A percentile compares a stretch with the other conserved stretches of the same genome.
Evolutionary conservation across 2,888 invertebrate genomes (phyloP).

Genomic region (Eucera pruinosa): DNA sequence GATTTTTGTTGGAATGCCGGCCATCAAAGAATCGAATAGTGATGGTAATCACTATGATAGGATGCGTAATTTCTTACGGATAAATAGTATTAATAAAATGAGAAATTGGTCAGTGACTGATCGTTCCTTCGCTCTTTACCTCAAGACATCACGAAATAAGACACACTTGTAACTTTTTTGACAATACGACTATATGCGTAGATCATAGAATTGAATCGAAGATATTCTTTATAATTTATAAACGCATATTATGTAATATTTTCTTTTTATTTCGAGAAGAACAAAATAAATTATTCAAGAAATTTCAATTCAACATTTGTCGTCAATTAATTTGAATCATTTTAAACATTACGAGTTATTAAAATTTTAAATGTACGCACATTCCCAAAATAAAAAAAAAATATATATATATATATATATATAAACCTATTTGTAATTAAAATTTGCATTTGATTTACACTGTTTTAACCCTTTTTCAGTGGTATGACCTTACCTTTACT

Average conservation of each 20-base stretch:
- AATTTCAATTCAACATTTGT: background rate
- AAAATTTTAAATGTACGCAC: no score
- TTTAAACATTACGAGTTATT: background rate
- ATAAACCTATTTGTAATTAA: no score
- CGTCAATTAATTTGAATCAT: background rate
- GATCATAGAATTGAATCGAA: constrained; percentile 16
- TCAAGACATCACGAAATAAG: constrained; percentile 21
- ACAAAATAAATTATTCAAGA: constrained; percentile 22
- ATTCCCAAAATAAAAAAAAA: background rate
- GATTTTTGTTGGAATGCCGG: background rate
- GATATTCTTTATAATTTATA: constrained; percentile 35
- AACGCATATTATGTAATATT: constrained; percentile 16
- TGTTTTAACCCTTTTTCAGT: no score
- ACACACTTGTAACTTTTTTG: constrained; percentile 43
- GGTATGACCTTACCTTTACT: no score
- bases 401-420: background rate
- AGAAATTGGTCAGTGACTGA: constrained; percentile 36
- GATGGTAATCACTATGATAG: no score
- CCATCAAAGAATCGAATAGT: background rate
- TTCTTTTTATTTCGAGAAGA: constrained; percentile 23
- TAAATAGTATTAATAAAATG: constrained; percentile 36
- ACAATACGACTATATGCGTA: constrained; percentile 40
- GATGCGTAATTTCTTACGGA: constrained; percentile 12
- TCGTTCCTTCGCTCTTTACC: constrained; percentile 52
- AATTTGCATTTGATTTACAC: background rate